Evolutionary conservation across 1,140 invertebrate genomes (phyloP), one percentile per base, ranked within the genome.

Genomic region (Druon quercuslanigerum): DNA sequence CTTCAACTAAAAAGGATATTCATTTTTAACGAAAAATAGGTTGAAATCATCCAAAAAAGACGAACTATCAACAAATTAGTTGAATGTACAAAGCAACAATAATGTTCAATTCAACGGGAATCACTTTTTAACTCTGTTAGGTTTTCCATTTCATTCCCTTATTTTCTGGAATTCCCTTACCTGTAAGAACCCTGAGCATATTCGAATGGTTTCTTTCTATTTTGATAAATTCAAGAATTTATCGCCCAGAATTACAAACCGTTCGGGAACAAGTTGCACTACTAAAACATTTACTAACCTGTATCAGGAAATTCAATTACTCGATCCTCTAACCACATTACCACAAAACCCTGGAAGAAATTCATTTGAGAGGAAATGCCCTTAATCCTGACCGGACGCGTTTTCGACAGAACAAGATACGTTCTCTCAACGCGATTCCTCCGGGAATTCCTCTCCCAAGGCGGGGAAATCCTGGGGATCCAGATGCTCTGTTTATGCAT

Each of bases 341-440:
- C 60, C 33, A 33, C 60, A 40, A 40, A 66, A 46, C 40, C 60
- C 60, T n/a, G 33, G 60, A 66, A 46, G 60, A 40, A 66, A 66
- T 66, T n/a, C 25, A 66, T 66, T 66, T 66, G 16, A 66, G 13
- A 20, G 60, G 60, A 66, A 66, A 46, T 66, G 16, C n/a, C 20
- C 60, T 40, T 66, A 66, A 66, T 66, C 60, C 60, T 66, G 60
- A 66, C 25, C 60, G 60, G 60, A 40, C 60, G 25, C 33, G 60
- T 40, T 66, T 66, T 40, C 33, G 60, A 66, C 60, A 66, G 60
- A 66, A 33, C 60, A 33, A 40, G 60, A 66, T 66, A 66, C 60
- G 60, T 66, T 33, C 60, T 66, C 60, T 66, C 33, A 66, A 66
- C 40, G 33, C 25, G 20, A 66, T 66, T 66, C 60, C 60, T 16